These are phyloP conservation scores for Bedellia somnulentella DNA, from an alignment of 2,888 invertebrate species.

Conservation along the genomic window DNA sequence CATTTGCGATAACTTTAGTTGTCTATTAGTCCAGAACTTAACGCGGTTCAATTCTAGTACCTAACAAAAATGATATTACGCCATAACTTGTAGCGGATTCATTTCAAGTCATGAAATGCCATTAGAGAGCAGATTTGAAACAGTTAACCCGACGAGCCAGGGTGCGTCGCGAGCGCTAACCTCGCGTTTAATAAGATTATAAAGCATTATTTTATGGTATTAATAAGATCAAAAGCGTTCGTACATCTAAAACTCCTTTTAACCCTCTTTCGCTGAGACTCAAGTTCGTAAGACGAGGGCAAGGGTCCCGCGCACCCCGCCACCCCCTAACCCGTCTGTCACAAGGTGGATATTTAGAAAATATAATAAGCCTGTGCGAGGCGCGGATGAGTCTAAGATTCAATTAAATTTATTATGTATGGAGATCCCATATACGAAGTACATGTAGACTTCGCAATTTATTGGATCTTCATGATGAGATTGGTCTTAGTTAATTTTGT, in stretches of 20 bases:
- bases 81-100: too few species aligned
- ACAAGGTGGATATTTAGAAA: constrained; percentile 49
- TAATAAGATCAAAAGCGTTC: constrained; percentile 76
- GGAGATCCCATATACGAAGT: constrained; percentile 50
- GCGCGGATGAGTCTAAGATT: constrained; percentile 53
- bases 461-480: constrained; percentile 22
- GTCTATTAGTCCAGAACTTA: too few species aligned
- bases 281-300: constrained; percentile 58
- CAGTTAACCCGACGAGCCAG: too few species aligned
- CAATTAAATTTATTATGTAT: constrained; percentile 62
- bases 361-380: constrained; percentile 45
- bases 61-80: too few species aligned
- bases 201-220: constrained; percentile 75
- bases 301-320: constrained; percentile 22
- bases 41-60: too few species aligned
- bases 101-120: constrained; percentile 37
- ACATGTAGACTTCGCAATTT: constrained; percentile 50
- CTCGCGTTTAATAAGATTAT: constrained; percentile 76
- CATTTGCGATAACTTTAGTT: constrained; percentile 32
- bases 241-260: constrained; percentile 63
- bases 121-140: constrained; percentile 24
- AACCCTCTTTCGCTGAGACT: constrained; percentile 49
- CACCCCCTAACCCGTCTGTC: constrained; percentile 32
- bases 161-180: constrained; percentile 62
- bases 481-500: too few species aligned